phyloP scores from a whole-genome alignment of 2,113 vertebrate genomes.

The Vulpes vulpes region DNA sequence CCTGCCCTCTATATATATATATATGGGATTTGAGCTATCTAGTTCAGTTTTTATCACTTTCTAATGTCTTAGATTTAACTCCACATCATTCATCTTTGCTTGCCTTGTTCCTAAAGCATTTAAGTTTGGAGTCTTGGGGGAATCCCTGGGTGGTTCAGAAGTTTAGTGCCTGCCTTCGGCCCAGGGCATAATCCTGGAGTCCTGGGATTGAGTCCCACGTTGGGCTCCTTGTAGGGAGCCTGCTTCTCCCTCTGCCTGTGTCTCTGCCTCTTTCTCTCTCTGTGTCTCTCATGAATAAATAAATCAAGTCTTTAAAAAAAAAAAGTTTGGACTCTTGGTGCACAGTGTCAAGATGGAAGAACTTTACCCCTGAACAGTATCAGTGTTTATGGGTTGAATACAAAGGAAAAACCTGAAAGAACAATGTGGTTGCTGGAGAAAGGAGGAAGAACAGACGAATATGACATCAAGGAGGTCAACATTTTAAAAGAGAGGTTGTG shows the following conservation, averaged over 20 bases:
- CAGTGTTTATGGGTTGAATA: not conserved
- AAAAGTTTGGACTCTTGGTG: not conserved
- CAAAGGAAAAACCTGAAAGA: not conserved
- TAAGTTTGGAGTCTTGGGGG: not conserved
- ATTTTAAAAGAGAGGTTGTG: not conserved
- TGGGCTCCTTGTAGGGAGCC: too few species aligned
- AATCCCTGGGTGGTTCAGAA: too few species aligned
- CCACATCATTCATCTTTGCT: not conserved
- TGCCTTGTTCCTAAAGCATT: not conserved
- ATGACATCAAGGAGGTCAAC: not conserved
- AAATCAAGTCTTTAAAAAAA: too few species aligned
- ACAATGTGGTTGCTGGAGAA: not conserved
- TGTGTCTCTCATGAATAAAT: too few species aligned
- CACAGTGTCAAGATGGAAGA: not conserved
- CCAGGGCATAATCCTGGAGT: too few species aligned
- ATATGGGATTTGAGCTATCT: not conserved
- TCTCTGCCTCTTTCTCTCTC: too few species aligned
- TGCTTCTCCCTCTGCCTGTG: too few species aligned
- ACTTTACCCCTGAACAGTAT: not conserved
- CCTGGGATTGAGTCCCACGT: too few species aligned
- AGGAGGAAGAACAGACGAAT: not conserved
- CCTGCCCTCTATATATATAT: not conserved
- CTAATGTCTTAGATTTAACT: not conserved
- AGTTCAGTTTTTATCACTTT: not conserved
- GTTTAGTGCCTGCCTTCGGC: too few species aligned